Base-by-base conservation (phyloP, 2,797 vertebrate genomes). In the Myotis pilosus region DNA sequence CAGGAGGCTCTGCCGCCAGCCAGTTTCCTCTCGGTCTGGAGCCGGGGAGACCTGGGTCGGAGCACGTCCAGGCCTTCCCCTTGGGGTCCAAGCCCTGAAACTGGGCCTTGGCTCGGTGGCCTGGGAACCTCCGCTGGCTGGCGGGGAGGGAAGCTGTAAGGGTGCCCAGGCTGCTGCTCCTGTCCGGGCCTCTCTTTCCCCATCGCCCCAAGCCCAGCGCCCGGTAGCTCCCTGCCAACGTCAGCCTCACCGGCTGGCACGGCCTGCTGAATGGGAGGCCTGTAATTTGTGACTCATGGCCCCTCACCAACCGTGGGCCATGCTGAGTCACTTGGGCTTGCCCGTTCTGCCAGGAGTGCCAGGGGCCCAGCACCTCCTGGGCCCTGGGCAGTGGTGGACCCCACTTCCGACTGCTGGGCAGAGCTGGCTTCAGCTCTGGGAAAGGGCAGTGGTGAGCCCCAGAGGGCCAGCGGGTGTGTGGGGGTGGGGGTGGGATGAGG, bases 231-330 rank as follows among this genome's bases (percentile, higher is more conserved):
- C 38, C 51, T 92, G 94, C 91, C 94, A 81, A 83, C 2, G 0
- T 28, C 66, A 0, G 64, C 89, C 92, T 91, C 80, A 1, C 38
- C n/a, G 88, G 75, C 95, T 94, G 91, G 92, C 87, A 69, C 12
- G 87, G 66, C 62, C 82, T 72, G 83, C 92, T 83, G 6, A 71
- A 57, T 2, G 12, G 53, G 81, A 95, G 84, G 68, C 95, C 90
- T 88, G 3, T 96, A 89, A 94, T 96, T 84, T 96, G 94, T 97
- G 96, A 97, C 90, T 97, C 97, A 95, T 2, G 74, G 89, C 69
- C 75, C 0, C 17, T 81, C 28, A 55, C 94, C 10, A 33, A 79
- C 57, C 83, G 64, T 1, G 74, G 90, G 92, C 88, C 5, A 30
- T 64, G 83, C 82, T 96, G 97, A 96, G 74, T 97, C 96, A 96